Percentiles rank a stretch among this genome's conserved stretches.
Evolutionary conservation across 2,888 invertebrate species (phyloP).

Genomic region (Dryococelus australis): DNA sequence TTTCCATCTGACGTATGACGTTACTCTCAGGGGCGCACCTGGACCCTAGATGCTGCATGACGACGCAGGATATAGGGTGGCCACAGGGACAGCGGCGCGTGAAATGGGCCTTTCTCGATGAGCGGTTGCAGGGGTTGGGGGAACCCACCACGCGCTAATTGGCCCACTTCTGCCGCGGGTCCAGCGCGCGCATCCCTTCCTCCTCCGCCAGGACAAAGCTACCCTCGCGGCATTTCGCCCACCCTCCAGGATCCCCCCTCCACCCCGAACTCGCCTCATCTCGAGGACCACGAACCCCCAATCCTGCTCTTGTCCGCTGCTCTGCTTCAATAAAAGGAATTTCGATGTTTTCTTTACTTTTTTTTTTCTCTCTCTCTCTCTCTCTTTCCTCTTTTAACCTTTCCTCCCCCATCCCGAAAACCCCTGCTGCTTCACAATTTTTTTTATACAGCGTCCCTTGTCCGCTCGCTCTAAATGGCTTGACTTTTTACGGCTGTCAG

Average conservation of each 20-base stretch:
- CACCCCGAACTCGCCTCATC: not conserved
- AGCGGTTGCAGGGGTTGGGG: not conserved
- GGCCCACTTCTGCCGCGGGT: not conserved
- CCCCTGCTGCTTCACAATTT: conserved; percentile 3
- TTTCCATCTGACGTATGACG: too few relatives aligned
- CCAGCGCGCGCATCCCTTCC: not conserved
- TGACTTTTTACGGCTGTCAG: conserved; percentile 40
- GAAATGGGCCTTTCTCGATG: not conserved
- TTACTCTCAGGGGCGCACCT: too few relatives aligned
- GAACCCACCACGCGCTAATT: not conserved
- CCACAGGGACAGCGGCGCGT: too few relatives aligned
- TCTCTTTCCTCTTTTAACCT: not conserved
- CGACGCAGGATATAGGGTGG: not conserved
- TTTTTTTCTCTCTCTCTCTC: conserved; percentile 13
- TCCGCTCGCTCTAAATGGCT: conserved; percentile 29
- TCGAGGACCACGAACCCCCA: not conserved
- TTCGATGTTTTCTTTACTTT: conserved; percentile 20
- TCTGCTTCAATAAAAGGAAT: not conserved
- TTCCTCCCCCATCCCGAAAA: not conserved
- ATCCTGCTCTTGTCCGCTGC: not conserved
- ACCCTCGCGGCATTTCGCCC: not conserved
- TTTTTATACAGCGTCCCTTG: conserved; percentile 12
- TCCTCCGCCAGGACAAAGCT: too few relatives aligned
- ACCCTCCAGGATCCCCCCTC: not conserved
- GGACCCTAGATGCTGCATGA: not conserved